Evolutionary conservation across 2,113 vertebrate species (phyloP).

Genomic region (Myrmecophaga tridactyla): DNA sequence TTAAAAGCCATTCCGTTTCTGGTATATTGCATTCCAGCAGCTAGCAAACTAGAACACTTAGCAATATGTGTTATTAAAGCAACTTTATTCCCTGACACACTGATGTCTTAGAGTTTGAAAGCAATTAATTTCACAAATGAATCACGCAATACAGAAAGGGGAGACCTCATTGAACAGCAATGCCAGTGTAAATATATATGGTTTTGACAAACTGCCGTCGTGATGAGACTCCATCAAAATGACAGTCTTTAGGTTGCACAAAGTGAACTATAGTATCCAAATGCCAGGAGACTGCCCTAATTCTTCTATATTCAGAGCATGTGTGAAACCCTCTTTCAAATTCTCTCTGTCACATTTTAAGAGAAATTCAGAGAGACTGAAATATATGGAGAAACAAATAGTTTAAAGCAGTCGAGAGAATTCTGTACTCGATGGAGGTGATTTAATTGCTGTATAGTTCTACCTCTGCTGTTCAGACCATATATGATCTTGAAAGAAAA

Average conservation of each 20-base stretch:
- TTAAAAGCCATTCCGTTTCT: no score
- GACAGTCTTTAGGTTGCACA: background rate
- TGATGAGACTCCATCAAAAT: background rate
- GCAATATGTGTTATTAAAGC: slow-evolving; percentile 32
- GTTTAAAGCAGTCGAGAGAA: background rate
- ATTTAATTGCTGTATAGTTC: background rate
- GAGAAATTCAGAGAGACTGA: background rate
- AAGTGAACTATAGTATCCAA: background rate
- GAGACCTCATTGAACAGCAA: background rate
- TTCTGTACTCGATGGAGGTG: background rate
- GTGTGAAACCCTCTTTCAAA: background rate
- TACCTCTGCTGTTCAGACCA: background rate
- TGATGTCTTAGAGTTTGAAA: background rate
- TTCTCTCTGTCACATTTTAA: background rate
- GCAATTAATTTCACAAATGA: background rate
- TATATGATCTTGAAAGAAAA: background rate
- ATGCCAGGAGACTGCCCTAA: background rate
- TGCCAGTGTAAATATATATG: no score
- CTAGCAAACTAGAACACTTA: no score
- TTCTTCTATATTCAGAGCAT: background rate
- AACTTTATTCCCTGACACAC: background rate
- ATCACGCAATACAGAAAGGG: background rate
- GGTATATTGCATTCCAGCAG: no score
- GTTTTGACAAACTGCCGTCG: rapidly evolving
- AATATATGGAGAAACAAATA: background rate